Base-by-base conservation (phyloP, 2,888 invertebrate species). In the Callimorpha dominula region DNA sequence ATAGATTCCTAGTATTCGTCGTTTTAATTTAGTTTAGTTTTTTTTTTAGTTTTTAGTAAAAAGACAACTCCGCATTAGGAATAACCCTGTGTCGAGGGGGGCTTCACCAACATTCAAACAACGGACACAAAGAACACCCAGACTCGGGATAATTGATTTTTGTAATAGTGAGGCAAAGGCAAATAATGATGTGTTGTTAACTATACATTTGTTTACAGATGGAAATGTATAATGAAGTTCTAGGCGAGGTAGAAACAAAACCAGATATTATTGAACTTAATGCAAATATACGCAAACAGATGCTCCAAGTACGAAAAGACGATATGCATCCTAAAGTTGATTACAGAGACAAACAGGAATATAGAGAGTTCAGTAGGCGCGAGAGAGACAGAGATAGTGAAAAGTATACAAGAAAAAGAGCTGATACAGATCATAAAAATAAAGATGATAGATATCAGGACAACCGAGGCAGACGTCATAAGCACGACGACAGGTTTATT, bases 201-300 rank as follows among this genome's bases (percentile, higher is more conserved):
- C 20, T 62, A 49, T 57, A 42, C 60, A 15, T 60, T 60, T 65
- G 20, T 49, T 62, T 62, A 57, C 70, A 84, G 84, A 84, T 85
- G 85, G 96, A 89, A 68, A 71, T 79, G n/a, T 85, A 78, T 70
- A 77, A 65, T 62, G 81, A 77, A 68, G 75, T 20, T 15, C 65
- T 74, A 70, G 52, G n/a, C 50, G 82, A 76, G 12, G 64, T 42
- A 3, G 62, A 69, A 15, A 69, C 49, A 0, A 68, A 62, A 20
- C 12, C 68, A 46, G 68, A 76, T 17, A 31, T 66, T 66, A 67
- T 49, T 42, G 42, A 62, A n/a, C 57, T 17, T n/a, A 20, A 43
- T 46, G 20, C 20, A 69, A 66, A 65, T 8, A 62, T 66, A 57
- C 62, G 49, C 52, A 70, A 69, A 64, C 14, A 72, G 40, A 68